These are phyloP conservation scores for Enteromius viviparus DNA, from an alignment of 2,797 vertebrate species.

Conservation along the genomic window DNA sequence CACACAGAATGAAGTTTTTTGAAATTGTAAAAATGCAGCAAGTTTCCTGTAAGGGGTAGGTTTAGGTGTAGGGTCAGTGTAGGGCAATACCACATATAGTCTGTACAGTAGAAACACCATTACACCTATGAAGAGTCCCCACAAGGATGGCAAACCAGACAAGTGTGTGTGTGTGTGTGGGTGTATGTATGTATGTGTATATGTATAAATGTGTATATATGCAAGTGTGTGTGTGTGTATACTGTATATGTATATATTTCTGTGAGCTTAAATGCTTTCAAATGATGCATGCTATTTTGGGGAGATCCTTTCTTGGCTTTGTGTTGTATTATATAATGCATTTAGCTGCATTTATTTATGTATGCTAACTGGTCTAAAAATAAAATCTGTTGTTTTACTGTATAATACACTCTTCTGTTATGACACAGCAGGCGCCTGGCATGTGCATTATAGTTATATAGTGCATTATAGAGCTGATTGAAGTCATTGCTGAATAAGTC, in stretches of 20 bases:
- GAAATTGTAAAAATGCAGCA: too few relatives aligned
- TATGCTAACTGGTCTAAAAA: neutral
- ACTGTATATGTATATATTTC: neutral
- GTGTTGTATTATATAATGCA: constrained; percentile 20
- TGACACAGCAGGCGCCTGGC: constrained; percentile 1
- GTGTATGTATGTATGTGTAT: too few relatives aligned
- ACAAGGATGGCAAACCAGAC: too few relatives aligned
- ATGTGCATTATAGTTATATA: neutral
- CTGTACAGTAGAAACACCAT: too few relatives aligned
- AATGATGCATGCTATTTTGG: neutral
- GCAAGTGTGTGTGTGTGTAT: too few relatives aligned
- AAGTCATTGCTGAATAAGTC: constrained; percentile 30
- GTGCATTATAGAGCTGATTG: constrained; percentile 37
- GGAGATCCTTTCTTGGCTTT: constrained; percentile 1
- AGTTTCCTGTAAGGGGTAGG: too few relatives aligned
- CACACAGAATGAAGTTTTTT: too few relatives aligned
- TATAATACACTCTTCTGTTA: neutral
- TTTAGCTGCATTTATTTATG: neutral
- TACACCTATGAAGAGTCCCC: too few relatives aligned
- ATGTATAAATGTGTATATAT: too few relatives aligned
- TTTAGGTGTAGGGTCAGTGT: too few relatives aligned
- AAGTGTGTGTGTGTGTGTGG: too few relatives aligned
- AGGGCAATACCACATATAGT: too few relatives aligned
- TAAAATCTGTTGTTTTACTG: constrained; percentile 14
- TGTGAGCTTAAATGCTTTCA: neutral